Base-by-base conservation (phyloP, 2,888 invertebrate species). In the Chloroclysta siterata region DNA sequence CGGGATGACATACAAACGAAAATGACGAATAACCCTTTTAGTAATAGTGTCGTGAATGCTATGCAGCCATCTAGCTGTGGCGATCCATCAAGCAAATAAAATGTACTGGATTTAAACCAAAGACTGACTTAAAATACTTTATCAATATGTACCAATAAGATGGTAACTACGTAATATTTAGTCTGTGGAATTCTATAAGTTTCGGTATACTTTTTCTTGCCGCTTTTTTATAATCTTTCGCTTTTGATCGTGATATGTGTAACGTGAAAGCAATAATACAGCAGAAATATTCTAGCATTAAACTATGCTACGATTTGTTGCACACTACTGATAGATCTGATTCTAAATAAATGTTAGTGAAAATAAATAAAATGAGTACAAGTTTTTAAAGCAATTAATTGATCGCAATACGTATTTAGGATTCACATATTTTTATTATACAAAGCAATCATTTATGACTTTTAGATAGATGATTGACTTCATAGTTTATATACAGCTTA, bases 91-190 rank as follows among this genome's bases (percentile, higher is more conserved):
- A 15, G 22, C 1, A 39, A 22, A 39, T 17, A 83, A 84, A 83
- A 81, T 88, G 22, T 22, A 22, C 22, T 22, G 22, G 22, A 22
- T 22, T 22, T 22, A 22, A 2, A 88, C 47, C 89, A 90, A 90
- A 90, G 90, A 90, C 89, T 90, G 90, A 88, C 82, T 74, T 77
- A 84, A 84, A 50, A 36, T 46, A 57, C 39, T 44, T 53, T 60
- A n/a, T 39, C 59, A 51, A 50, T 42, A 53, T 50, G 44, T 56
- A 53, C 57, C 22, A 22, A 22, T 22, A 22, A 22, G 60, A 33
- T 60, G 46, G 52, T 33, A 33, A 8, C 5, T 5, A 48, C 39
- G 42, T 10, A 17, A n/a, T 48, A 48, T 55, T 28, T 61, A 28
- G 13, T 53, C 33, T 22, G 22, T 22, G 22, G 22, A 22, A 2